Evolutionary conservation across 2,113 vertebrate species (phyloP).

Genomic region (Galeopterus variegatus): DNA sequence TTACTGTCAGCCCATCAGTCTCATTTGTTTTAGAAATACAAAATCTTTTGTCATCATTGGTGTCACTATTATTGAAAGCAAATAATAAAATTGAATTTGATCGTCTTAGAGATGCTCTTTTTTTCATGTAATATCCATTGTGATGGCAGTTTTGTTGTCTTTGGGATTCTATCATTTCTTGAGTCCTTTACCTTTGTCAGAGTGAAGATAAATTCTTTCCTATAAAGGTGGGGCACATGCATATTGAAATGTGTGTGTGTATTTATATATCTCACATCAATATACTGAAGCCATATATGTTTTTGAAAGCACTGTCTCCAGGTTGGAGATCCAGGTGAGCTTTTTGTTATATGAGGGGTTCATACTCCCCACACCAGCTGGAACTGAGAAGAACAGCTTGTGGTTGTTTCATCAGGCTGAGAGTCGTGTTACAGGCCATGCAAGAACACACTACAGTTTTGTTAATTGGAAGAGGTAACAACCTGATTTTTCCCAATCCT

Average conservation of each 20-base stretch:
- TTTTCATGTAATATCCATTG: background rate
- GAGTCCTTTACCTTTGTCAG: background rate
- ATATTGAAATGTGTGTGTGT: too few relatives aligned
- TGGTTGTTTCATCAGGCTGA: background rate
- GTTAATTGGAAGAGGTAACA: background rate
- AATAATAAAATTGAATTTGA: background rate
- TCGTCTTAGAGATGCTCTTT: background rate
- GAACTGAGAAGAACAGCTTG: background rate
- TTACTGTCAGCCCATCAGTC: background rate
- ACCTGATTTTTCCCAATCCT: background rate
- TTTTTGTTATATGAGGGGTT: background rate
- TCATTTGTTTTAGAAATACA: background rate
- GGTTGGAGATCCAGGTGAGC: background rate
- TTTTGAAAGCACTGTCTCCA: background rate
- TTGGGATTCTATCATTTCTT: background rate
- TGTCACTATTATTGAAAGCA: background rate
- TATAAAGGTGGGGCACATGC: background rate
- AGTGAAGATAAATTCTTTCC: background rate
- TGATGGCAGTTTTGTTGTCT: background rate
- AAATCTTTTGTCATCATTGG: background rate
- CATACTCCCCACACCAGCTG: accelerated
- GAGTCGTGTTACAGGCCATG: accelerated
- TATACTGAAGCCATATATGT: too few relatives aligned
- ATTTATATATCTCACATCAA: background rate
- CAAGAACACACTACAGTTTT: background rate